Percentiles rank a stretch among this genome's conserved stretches.
Conservation (phyloP, 2,113 vertebrate genomes). For the Dromas ardeola region DNA sequence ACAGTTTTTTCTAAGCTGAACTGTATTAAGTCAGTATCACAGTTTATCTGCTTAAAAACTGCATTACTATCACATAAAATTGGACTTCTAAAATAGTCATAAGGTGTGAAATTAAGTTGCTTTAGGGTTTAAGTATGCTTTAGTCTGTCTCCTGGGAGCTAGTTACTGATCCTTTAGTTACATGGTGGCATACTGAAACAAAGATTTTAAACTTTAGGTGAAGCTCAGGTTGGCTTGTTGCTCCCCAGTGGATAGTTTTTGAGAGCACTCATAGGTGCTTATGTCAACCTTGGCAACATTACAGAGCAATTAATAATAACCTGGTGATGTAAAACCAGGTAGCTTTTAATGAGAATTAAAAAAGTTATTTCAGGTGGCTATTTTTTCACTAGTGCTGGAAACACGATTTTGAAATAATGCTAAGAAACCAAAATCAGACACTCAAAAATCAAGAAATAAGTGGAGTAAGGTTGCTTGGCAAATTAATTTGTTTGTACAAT, state of each 20-base stretch:
- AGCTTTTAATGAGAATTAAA: neutral
- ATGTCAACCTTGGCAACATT: neutral
- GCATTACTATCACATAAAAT: neutral
- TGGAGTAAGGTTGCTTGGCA: neutral
- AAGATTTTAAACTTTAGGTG: neutral
- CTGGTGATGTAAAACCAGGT: neutral
- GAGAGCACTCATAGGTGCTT: neutral
- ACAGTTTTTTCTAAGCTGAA: neutral
- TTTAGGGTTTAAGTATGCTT: neutral
- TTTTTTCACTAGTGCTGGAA: neutral
- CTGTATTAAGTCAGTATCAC: neutral
- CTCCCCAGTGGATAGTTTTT: neutral
- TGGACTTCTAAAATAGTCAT: neutral
- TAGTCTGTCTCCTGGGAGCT: neutral
- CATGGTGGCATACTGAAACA: neutral
- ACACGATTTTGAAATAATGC: neutral
- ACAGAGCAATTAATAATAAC: neutral
- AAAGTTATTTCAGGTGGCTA: neutral
- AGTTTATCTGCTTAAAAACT: neutral
- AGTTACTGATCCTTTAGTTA: neutral
- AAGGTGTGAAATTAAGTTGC: neutral
- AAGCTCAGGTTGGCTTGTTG: neutral
- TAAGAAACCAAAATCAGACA: neutral
- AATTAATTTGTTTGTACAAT: neutral
- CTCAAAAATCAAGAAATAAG: neutral